These are phyloP conservation scores for Caprella mutica DNA, from an alignment of 2,888 invertebrate genomes.

Conservation along the genomic window DNA sequence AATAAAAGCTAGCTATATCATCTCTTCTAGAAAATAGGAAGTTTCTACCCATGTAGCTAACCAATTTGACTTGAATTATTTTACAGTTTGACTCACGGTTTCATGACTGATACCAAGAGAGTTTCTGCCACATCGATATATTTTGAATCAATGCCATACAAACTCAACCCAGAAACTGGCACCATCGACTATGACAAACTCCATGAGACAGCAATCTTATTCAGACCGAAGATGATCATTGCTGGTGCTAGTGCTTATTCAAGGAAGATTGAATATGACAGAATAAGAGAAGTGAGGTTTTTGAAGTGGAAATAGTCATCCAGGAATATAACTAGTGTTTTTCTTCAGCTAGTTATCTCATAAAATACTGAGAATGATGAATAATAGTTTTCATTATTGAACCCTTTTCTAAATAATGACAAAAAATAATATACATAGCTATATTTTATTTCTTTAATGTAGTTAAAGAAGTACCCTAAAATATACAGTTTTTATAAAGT, in stretches of 20 bases:
- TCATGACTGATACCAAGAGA: constrained; percentile 47
- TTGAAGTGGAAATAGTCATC: too few relatives aligned
- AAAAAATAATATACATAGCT: too few relatives aligned
- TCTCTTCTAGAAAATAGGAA: neutral
- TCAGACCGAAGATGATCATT: constrained; percentile 48
- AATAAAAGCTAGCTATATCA: neutral
- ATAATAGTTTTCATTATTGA: too few relatives aligned
- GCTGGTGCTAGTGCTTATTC: constrained; percentile 48
- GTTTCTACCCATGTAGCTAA: too few relatives aligned
- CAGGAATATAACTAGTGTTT: too few relatives aligned
- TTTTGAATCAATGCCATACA: constrained; percentile 52
- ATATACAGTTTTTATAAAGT: too few relatives aligned
- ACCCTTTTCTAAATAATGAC: too few relatives aligned
- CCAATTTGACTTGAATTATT: too few relatives aligned
- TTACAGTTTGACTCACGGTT: constrained; percentile 43
- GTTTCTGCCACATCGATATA: constrained; percentile 51
- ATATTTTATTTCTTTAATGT: too few relatives aligned
- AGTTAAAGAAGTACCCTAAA: too few relatives aligned
- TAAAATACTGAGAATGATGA: too few relatives aligned
- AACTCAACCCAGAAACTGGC: constrained; percentile 46
- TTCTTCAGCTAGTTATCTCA: too few relatives aligned
- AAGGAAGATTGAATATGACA: constrained; percentile 46
- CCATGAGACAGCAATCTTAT: constrained; percentile 44
- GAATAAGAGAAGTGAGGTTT: constrained; percentile 43
- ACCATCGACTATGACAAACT: constrained; percentile 50